Base-by-base conservation (phyloP, 1,140 invertebrate species). In the Diabrotica virgifera region DNA sequence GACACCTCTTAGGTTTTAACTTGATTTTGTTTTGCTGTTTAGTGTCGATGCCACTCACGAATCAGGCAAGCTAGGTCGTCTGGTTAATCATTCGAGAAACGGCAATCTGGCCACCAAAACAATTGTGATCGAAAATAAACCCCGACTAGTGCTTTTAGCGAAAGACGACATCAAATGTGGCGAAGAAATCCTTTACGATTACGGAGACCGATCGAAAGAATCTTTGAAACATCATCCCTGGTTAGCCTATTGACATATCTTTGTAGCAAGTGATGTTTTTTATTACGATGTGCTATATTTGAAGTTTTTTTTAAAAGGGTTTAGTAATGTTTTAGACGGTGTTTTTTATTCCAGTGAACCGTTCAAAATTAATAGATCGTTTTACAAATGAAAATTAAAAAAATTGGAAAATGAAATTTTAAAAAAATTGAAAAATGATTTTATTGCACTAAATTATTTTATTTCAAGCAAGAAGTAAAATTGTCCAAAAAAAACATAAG, bases 41-140 rank as follows among this genome's bases (percentile, higher is more conserved):
- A 77, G 93, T 83, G 90, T 99, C 68, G 98, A 99, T 85, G 97
- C 97, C 5, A 99, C 98, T 11, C 84, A 87, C 36, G 97, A 99
- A 81, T 87, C 89, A 14, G 87, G 88, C 3, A 90, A 90, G 72
- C 82, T 98, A 13, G 97, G 97, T 5, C 86, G 97, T 6, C 84
- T 99, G 36, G 89, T 99, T 13, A 99, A 99, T 82, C 97, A 99
- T 82, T 96, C 93, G 52, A 88, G 93, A 52, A 89, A 88, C 70
- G 93, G 94, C 10, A 99, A 99, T 85, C 86, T 97, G 57, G 80
- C 88, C 38, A 95, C 97, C 24, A 94, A 95, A 78, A 86, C 94
- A 6, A 81, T 97, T 56, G 86, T 87, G 65, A 85, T 96, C 53
- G 85, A 90, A 70, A 87, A 87, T 60, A 80, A 78, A 36, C 95